A percentile compares a stretch with the other conserved stretches of the same genome.
These are phyloP conservation scores for Crypturellus tataupa DNA, from an alignment of 2,797 vertebrate genomes.

Conservation along the genomic window DNA sequence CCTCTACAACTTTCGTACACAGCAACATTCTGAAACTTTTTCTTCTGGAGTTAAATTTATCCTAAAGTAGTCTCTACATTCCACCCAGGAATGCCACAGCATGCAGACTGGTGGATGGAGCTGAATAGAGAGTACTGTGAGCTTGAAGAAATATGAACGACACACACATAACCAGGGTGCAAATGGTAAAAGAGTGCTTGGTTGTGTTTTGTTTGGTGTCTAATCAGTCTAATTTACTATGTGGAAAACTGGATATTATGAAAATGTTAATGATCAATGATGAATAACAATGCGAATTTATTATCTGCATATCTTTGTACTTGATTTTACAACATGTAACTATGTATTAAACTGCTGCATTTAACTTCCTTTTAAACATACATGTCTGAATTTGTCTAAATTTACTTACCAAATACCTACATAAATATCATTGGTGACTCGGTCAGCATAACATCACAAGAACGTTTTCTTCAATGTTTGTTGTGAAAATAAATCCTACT, in stretches of 20 bases:
- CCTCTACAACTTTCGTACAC: background rate
- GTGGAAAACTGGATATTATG: background rate
- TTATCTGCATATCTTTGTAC: background rate
- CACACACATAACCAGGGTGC: background rate
- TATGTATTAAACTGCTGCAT: background rate
- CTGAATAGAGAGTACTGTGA: accelerated
- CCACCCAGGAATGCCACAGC: background rate
- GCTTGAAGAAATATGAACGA: background rate
- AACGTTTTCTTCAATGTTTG: background rate
- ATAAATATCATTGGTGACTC: background rate
- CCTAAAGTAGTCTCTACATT: background rate
- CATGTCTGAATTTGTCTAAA: background rate
- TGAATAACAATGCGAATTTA: background rate
- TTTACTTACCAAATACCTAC: background rate
- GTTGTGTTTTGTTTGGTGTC: background rate
- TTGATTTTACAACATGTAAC: background rate
- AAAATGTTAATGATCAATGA: background rate
- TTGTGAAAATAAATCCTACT: background rate
- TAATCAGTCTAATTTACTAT: background rate
- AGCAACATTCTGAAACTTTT: background rate
- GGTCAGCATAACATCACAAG: background rate
- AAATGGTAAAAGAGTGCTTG: accelerated
- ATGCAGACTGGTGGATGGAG: background rate
- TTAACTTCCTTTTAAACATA: background rate
- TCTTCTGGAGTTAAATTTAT: background rate